These are phyloP conservation scores for Shargacucullia verbasci DNA, from an alignment of 2,888 invertebrate genomes.

Conservation along the genomic window DNA sequence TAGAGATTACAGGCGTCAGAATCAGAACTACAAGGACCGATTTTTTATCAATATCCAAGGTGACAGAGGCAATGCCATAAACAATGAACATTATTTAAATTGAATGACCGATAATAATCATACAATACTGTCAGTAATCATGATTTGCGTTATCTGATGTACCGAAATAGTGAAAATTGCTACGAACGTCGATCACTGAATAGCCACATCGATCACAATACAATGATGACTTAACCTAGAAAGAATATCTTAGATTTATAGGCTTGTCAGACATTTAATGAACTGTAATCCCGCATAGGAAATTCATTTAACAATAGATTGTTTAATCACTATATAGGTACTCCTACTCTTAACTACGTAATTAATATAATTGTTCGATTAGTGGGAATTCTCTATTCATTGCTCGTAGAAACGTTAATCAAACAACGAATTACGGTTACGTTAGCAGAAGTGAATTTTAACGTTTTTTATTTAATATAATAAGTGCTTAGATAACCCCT, in stretches of 20 bases:
- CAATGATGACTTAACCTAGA: conserved; percentile 52
- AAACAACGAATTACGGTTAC: conserved; percentile 55
- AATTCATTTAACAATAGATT: conserved; percentile 62
- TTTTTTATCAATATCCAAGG: conserved; percentile 28
- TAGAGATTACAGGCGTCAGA: conserved; percentile 19
- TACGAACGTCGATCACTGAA: conserved; percentile 19
- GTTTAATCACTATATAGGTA: conserved; percentile 57
- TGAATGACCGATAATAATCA: conserved; percentile 20
- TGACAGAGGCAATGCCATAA: conserved; percentile 29
- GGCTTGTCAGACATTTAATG: conserved; percentile 49
- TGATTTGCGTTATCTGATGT: conserved; percentile 21
- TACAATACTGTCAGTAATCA: conserved; percentile 22
- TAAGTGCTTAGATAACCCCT: conserved; percentile 36
- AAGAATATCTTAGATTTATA: conserved; percentile 49
- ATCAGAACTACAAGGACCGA: no score
- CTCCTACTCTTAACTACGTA: conserved; percentile 53
- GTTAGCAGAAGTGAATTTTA: conserved; percentile 29
- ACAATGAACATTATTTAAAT: conserved; percentile 42
- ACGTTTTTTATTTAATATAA: conserved; percentile 23
- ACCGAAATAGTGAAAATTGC: conserved; percentile 33
- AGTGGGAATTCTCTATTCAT: conserved; percentile 66
- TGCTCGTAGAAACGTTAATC: conserved; percentile 59
- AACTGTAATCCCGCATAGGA: conserved; percentile 53
- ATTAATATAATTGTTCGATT: conserved; percentile 68
- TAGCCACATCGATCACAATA: conserved; percentile 51